Conservation (phyloP, 2,797 vertebrate genomes). For the Gymnothorax javanicus region DNA sequence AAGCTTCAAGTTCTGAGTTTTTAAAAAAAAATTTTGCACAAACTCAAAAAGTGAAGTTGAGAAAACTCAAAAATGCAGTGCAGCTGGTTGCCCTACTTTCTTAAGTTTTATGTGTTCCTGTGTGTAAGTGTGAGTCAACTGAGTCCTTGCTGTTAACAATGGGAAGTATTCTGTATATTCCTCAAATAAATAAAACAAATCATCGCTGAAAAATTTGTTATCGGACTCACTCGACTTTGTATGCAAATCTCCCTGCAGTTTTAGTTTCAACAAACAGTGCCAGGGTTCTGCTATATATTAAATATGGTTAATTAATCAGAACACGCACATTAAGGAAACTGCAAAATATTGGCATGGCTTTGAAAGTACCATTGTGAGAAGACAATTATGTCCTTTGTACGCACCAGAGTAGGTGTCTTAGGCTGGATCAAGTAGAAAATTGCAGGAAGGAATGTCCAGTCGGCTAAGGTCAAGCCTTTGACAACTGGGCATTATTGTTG, state of each 20-base stretch:
- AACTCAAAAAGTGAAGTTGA: too few relatives aligned
- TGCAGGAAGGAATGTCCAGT: constrained; percentile 72
- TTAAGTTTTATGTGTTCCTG: too few relatives aligned
- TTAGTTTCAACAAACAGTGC: constrained; percentile 58
- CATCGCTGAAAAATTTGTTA: constrained; percentile 19
- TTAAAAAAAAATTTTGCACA: too few relatives aligned
- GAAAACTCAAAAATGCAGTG: too few relatives aligned
- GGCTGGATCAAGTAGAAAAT: constrained; percentile 72
- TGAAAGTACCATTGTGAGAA: constrained; percentile 67
- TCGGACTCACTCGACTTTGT: not conserved
- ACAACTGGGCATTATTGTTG: constrained; percentile 74
- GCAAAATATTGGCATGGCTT: constrained; percentile 54
- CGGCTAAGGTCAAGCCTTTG: constrained; percentile 64
- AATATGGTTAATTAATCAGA: constrained; percentile 72
- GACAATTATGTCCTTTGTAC: constrained; percentile 71
- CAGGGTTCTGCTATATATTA: constrained; percentile 64
- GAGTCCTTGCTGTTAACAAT: constrained; percentile 10
- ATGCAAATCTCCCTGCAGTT: constrained; percentile 49
- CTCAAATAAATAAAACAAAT: too few relatives aligned
- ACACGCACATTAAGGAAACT: constrained; percentile 50
- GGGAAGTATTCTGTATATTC: not conserved
- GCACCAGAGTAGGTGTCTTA: constrained; percentile 72
- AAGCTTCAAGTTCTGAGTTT: too few relatives aligned
- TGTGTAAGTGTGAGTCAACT: too few relatives aligned
- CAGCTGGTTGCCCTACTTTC: too few relatives aligned